phyloP scores from a whole-genome alignment of 2,113 vertebrate species.

The Elgaria multicarinata region DNA sequence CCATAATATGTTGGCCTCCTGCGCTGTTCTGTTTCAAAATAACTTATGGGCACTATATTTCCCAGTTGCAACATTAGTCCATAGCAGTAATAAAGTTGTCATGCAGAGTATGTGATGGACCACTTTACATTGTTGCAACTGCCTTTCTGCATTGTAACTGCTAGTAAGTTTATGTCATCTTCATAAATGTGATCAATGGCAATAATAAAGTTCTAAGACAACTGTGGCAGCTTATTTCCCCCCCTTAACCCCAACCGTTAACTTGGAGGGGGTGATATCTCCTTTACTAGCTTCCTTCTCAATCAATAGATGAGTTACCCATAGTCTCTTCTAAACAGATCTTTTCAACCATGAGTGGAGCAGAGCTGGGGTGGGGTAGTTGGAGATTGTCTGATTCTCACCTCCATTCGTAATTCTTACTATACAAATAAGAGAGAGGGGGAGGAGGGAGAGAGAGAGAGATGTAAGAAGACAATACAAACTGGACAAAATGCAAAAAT shows the following conservation, averaged over 20 bases:
- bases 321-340: accelerated
- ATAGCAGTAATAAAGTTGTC: conserved; percentile 65
- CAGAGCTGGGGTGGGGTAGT: background rate
- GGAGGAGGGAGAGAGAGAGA: background rate
- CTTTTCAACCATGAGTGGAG: background rate
- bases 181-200: conserved; percentile 66
- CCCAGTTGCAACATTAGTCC: conserved; percentile 41
- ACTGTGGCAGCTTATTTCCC: conserved; percentile 49
- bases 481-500: background rate
- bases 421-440: no score
- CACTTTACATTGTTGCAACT: conserved; percentile 63
- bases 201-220: conserved; percentile 56
- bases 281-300: background rate
- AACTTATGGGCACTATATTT: conserved; percentile 50
- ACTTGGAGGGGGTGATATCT: background rate
- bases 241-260: conserved; percentile 9
- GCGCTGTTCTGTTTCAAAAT: conserved; percentile 51
- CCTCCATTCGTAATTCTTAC: background rate
- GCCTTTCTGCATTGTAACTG: conserved; percentile 61
- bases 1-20: conserved; percentile 16
- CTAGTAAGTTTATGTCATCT: conserved; percentile 56
- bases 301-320: background rate
- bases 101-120: conserved; percentile 52
- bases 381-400: accelerated
- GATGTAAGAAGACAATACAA: background rate